These are phyloP conservation scores for Ceuthmochares aereus DNA, from an alignment of 2,113 vertebrate species.

Conservation along the genomic window DNA sequence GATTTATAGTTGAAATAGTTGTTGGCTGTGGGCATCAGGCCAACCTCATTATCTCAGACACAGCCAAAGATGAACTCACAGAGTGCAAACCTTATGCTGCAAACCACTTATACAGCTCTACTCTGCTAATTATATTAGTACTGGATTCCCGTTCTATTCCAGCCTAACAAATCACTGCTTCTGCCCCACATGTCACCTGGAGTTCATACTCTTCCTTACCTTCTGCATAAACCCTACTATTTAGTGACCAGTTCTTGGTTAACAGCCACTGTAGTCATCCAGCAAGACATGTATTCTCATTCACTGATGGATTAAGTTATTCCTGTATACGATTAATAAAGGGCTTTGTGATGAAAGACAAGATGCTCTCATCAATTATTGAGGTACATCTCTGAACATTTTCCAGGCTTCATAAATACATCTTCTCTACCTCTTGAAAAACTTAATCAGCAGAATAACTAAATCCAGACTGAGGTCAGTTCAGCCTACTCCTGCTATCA, in stretches of 20 bases:
- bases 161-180: not conserved
- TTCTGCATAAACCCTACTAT: not conserved
- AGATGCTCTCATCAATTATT: not conserved
- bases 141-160: not conserved
- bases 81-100: not conserved
- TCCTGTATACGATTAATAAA: not conserved
- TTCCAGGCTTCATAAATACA: not conserved
- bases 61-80: not conserved
- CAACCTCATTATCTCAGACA: slow-evolving; percentile 28
- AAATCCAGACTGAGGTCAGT: not conserved
- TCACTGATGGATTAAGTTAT: not conserved
- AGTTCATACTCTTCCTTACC: not conserved
- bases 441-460: not conserved
- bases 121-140: not conserved
- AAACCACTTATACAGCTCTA: not conserved
- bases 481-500: not conserved
- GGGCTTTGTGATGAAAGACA: not conserved
- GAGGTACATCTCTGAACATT: not conserved
- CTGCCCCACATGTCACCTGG: not conserved
- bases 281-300: not conserved
- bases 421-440: not conserved
- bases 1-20: not conserved
- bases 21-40: not conserved
- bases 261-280: not conserved
- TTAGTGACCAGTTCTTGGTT: not conserved